Evolutionary conservation across 2,113 vertebrate genomes (phyloP).

Genomic region (Chamaea fasciata): DNA sequence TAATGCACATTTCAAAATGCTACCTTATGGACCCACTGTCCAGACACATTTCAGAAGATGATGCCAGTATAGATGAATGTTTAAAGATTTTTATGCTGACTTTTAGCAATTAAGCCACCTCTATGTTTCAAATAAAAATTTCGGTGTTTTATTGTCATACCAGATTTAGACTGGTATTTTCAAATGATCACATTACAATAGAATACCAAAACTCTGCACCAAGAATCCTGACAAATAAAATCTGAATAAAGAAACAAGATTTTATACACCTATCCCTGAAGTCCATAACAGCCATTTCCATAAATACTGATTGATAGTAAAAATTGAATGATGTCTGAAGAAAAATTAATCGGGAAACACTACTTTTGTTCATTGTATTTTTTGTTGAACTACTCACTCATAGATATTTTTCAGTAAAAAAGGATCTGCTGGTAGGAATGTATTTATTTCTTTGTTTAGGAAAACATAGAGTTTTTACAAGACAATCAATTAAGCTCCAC

Average conservation of each 20-base stretch:
- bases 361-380: neutral
- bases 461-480: neutral
- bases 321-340: neutral
- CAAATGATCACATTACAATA: neutral
- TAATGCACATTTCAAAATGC: neutral
- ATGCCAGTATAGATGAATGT: neutral
- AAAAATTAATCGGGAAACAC: neutral
- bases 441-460: neutral
- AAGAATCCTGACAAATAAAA: neutral
- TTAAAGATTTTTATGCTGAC: neutral
- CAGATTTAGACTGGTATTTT: neutral
- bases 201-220: neutral
- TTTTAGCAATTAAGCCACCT: neutral
- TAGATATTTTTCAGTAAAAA: neutral
- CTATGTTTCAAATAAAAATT: neutral
- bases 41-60: neutral
- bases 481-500: conserved; percentile 2
- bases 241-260: neutral
- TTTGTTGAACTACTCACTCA: neutral
- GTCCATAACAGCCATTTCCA: neutral
- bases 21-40: neutral
- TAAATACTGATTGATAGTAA: neutral
- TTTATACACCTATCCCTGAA: neutral
- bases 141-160: fast-evolving
- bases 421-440: neutral